Evolutionary conservation across 2,888 invertebrate genomes (phyloP).

Genomic region (Urechis unicinctus): DNA sequence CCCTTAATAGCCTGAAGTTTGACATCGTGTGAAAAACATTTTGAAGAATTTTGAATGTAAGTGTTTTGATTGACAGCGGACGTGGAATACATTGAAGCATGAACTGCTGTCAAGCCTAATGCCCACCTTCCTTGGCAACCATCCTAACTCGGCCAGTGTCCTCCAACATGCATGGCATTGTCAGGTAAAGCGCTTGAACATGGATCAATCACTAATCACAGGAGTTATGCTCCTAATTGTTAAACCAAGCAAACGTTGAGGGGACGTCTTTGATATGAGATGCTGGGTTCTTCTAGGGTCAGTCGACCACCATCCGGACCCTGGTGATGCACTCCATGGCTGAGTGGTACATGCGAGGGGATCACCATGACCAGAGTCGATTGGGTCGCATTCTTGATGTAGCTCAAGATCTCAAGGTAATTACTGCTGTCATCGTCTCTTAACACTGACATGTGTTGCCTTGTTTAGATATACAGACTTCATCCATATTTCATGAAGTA

Average conservation of each 20-base stretch:
- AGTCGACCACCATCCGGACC: constrained; percentile 42
- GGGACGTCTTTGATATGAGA: too few relatives aligned
- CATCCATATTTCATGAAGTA: too few relatives aligned
- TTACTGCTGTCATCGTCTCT: too few relatives aligned
- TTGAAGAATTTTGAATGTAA: neutral
- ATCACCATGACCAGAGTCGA: constrained; percentile 75
- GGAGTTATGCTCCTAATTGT: too few relatives aligned
- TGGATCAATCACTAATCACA: too few relatives aligned
- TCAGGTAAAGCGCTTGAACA: constrained; percentile 50
- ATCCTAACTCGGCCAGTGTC: constrained; percentile 93
- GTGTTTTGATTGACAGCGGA: constrained; percentile 29
- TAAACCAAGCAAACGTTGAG: too few relatives aligned
- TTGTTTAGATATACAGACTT: too few relatives aligned
- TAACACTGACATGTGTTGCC: too few relatives aligned
- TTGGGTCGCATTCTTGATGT: constrained; percentile 92
- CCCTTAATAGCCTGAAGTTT: neutral
- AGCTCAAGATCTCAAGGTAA: constrained; percentile 76
- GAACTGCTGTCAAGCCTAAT: constrained; percentile 82
- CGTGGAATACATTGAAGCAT: constrained; percentile 59
- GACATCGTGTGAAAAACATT: neutral
- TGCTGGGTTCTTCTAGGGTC: too few relatives aligned
- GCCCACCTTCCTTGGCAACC: constrained; percentile 88
- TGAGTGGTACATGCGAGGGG: constrained; percentile 85
- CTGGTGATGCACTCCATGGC: constrained; percentile 90
- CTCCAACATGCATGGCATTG: constrained; percentile 94